Conservation (phyloP, 2,888 invertebrate genomes). For the Petrolisthes cinctipes region DNA sequence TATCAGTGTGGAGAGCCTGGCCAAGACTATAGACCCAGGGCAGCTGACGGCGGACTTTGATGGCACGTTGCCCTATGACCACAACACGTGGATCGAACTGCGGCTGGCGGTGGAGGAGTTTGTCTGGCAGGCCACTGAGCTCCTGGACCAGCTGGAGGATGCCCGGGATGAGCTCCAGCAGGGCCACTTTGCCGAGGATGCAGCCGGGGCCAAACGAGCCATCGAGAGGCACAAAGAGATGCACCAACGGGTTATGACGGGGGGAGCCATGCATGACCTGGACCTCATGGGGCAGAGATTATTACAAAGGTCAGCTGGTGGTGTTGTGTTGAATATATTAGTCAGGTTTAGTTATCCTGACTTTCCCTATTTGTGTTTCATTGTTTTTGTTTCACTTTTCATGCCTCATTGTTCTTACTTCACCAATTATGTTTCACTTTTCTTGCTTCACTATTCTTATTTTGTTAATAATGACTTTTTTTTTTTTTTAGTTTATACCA, state of each 20-base stretch:
- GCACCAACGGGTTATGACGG: conserved; percentile 91
- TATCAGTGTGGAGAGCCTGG: conserved; percentile 93
- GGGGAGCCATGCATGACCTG: conserved; percentile 93
- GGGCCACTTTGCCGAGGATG: conserved; percentile 95
- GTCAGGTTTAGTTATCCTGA: neutral
- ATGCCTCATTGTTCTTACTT: no score
- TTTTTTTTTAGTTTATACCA: no score
- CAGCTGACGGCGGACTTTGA: conserved; percentile 95
- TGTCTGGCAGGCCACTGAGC: conserved; percentile 94
- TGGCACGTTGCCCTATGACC: conserved; percentile 93
- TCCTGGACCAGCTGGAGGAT: conserved; percentile 91
- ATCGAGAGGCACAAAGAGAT: conserved; percentile 94
- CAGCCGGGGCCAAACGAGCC: conserved; percentile 89
- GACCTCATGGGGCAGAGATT: conserved; percentile 86
- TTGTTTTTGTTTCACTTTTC: neutral
- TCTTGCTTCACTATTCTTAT: no score
- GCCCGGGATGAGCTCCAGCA: conserved; percentile 92
- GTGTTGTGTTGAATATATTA: neutral
- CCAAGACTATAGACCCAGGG: conserved; percentile 91
- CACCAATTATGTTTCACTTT: no score
- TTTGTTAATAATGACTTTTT: no score
- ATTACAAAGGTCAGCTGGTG: conserved; percentile 71
- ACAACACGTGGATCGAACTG: conserved; percentile 96
- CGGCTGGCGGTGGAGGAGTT: conserved; percentile 93
- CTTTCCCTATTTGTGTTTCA: neutral